Evolutionary conservation across 2,113 vertebrate species (phyloP).

Genomic region (Bos javanicus): DNA sequence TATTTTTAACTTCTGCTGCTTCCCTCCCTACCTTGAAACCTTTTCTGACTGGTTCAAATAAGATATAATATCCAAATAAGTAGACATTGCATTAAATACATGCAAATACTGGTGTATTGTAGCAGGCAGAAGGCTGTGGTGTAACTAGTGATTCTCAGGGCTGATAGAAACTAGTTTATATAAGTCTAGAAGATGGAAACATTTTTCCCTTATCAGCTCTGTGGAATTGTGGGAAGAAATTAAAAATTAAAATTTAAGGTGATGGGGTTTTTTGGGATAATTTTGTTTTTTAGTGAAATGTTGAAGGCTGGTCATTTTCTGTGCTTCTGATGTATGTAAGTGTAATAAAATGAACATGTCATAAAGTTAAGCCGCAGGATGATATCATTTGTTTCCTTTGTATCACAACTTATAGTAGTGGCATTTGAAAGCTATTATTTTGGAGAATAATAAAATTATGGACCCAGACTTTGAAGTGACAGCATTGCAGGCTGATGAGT

Average conservation of each 20-base stretch:
- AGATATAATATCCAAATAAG: neutral
- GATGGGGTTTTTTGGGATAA: neutral
- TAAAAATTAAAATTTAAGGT: conserved; percentile 18
- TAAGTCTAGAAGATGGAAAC: neutral
- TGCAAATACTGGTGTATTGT: neutral
- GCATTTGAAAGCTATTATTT: neutral
- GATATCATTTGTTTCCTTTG: conserved; percentile 31
- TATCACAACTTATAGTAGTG: neutral
- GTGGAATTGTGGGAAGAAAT: neutral
- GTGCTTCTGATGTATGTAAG: neutral
- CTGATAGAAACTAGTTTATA: neutral
- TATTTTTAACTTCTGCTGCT: neutral
- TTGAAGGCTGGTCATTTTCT: conserved; percentile 4
- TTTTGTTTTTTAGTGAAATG: neutral
- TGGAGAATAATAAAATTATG: neutral
- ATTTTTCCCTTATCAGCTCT: neutral
- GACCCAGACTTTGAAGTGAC: neutral
- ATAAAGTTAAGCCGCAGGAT: neutral
- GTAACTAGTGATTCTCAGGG: neutral
- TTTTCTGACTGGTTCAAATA: conserved; percentile 7
- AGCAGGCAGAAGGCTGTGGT: neutral
- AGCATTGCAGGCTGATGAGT: neutral
- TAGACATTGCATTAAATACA: neutral
- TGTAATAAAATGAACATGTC: conserved; percentile 20
- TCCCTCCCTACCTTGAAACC: neutral